A percentile compares a stretch with the other conserved stretches of the same genome.
phyloP scores from a whole-genome alignment of 2,797 vertebrate species.

The Rachycentron canadum region DNA sequence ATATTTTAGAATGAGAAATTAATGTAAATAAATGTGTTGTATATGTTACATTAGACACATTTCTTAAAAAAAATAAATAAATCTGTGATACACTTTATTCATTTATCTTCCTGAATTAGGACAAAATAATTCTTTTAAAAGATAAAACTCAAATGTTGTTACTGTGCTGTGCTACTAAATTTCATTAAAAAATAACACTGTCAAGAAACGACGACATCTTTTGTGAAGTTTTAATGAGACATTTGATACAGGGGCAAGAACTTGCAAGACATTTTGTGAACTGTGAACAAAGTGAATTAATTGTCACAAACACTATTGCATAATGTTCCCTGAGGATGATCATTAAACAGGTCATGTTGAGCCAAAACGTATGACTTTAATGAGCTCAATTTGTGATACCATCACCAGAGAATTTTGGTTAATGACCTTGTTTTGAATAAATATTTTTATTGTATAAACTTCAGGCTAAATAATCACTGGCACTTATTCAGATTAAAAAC shows the following conservation, averaged over 20 bases:
- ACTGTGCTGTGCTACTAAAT: not conserved
- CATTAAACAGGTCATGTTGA: not conserved
- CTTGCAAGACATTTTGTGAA: not conserved
- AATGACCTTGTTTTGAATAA: constrained; percentile 20
- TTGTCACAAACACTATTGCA: not conserved
- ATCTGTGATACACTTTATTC: too few species aligned
- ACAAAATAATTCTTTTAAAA: too few species aligned
- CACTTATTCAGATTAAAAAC: not conserved
- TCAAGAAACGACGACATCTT: not conserved
- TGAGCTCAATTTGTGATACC: constrained; percentile 12
- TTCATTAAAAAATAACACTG: not conserved
- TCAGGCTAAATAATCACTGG: constrained; percentile 29
- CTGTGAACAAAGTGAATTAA: not conserved
- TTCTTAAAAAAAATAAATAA: too few species aligned
- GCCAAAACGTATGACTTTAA: constrained; percentile 19
- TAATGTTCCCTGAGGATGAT: constrained; percentile 1
- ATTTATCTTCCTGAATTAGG: too few species aligned
- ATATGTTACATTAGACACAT: too few species aligned
- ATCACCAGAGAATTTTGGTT: constrained; percentile 20
- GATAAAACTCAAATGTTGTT: not conserved
- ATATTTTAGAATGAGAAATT: too few species aligned
- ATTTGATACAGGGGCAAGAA: not conserved
- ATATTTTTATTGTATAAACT: constrained; percentile 19
- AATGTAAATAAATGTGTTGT: too few species aligned
- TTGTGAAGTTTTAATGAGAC: not conserved